These are phyloP conservation scores for Agrochola lychnidis DNA, from an alignment of 2,888 invertebrate species.

Conservation along the genomic window DNA sequence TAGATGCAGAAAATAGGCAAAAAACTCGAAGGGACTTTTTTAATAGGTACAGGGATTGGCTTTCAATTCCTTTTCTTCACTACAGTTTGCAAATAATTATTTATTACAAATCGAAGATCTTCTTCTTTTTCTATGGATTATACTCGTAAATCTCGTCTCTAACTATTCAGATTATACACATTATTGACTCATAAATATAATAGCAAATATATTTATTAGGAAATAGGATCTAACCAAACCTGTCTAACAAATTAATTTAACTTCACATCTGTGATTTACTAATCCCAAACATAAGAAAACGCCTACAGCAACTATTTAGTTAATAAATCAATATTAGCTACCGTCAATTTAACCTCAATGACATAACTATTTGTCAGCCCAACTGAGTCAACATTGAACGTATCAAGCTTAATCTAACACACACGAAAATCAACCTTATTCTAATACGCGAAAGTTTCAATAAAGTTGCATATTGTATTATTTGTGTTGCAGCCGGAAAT, in stretches of 20 bases:
- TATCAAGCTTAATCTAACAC: constrained; percentile 14
- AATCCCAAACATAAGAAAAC: constrained; percentile 39
- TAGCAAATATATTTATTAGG: not conserved
- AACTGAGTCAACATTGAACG: constrained; percentile 71
- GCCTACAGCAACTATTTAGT: constrained; percentile 46
- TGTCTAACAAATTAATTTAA: constrained; percentile 4
- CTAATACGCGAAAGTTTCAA: not conserved
- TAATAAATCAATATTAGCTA: constrained; percentile 71
- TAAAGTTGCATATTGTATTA: not conserved
- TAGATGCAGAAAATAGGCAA: too few species aligned
- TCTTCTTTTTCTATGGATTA: too few species aligned
- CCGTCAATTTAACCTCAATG: constrained; percentile 69
- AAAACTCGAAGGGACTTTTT: not conserved
- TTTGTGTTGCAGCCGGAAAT: constrained; percentile 38
- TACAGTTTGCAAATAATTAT: not conserved
- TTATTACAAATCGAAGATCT: not conserved
- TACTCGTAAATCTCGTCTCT: too few species aligned
- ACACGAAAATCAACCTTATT: constrained; percentile 45
- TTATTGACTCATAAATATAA: not conserved
- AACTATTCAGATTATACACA: not conserved
- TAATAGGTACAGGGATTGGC: not conserved
- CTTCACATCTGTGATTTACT: constrained; percentile 42
- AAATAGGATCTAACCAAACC: constrained; percentile 8
- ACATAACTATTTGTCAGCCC: constrained; percentile 70
- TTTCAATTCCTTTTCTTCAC: not conserved